These are phyloP conservation scores for Hycleus phaleratus DNA, from an alignment of 1,140 invertebrate species.

Conservation along the genomic window DNA sequence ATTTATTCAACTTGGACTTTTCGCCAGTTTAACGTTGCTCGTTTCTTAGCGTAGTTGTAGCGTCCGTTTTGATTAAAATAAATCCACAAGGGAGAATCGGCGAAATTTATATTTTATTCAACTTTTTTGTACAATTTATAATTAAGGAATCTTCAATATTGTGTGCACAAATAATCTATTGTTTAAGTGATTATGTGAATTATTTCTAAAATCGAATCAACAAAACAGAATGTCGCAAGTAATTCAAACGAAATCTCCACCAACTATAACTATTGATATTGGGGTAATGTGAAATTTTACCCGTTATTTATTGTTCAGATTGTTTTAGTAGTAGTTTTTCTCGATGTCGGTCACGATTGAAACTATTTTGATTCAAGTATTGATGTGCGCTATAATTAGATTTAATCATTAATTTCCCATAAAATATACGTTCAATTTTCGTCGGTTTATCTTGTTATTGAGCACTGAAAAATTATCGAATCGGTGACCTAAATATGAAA, in stretches of 20 bases:
- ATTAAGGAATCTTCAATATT: too few relatives aligned
- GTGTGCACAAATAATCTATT: too few relatives aligned
- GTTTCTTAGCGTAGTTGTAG: neutral
- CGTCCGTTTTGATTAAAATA: too few relatives aligned
- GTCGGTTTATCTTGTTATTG: too few relatives aligned
- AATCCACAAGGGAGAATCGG: too few relatives aligned
- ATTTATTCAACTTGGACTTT: conserved; percentile 14
- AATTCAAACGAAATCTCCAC: conserved; percentile 30
- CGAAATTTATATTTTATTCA: too few relatives aligned
- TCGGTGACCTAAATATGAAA: too few relatives aligned
- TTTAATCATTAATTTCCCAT: neutral
- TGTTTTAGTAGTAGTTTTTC: too few relatives aligned
- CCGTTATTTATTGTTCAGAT: neutral
- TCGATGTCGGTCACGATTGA: too few relatives aligned
- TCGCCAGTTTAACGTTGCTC: conserved; percentile 25
- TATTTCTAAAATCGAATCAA: neutral
- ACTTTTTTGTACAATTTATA: too few relatives aligned
- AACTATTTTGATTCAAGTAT: too few relatives aligned
- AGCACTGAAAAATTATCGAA: too few relatives aligned
- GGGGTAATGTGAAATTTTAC: conserved; percentile 21
- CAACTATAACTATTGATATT: conserved; percentile 27
- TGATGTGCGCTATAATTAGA: neutral
- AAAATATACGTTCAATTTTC: neutral
- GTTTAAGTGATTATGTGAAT: conserved; percentile 5
- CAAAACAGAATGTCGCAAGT: conserved; percentile 24